Evolutionary conservation across 2,888 invertebrate species (phyloP), one percentile per base, ranked within the genome.

Genomic region (Trichogramma evanescens): DNA sequence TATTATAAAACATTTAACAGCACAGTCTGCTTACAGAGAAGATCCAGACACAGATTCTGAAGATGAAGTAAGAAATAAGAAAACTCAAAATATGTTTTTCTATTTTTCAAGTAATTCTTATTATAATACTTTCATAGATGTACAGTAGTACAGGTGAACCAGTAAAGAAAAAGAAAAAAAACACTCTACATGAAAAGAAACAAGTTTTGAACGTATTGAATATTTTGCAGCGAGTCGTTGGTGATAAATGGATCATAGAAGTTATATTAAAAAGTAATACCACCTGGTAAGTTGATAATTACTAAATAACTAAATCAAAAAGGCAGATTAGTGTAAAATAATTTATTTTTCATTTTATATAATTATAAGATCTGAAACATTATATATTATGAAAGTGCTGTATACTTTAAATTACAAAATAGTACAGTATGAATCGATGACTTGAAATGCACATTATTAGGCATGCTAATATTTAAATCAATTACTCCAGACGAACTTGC

Each of bases 191-290:
- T 50, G 48, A 57, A 41, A 61, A 50, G 9, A n/a, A 26, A 7
- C 50, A 56, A 50, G 65, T 65, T 5, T 57, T 78, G 43, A 44
- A 62, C 7, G 49, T 74, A 5, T 58, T 58, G 9, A 54, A 66
- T 40, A 61, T 64, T 3, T 79, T 78, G 78, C 76, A 77, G 48
- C 67, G 69, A n/a, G 57, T 78, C 8, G 58, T 74, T 10, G 71
- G 71, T 54, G 70, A 74, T 44, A 75, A 78, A 56, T 78, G 78
- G 78, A 65, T 79, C 42, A 67, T 78, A 43, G 78, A 78, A 54
- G 64, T 74, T 39, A 61, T 68, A 39, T 40, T 79, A 6, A 57
- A 67, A 38, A 79, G 78, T 56, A 66, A 60, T 54, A 71, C 73
- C 3, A 64, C 67, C 6, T 66, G 72, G 79, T 79, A 64, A 76